A percentile compares a stretch with the other conserved stretches of the same genome.
phyloP scores from a whole-genome alignment of 2,797 vertebrate genomes.

The Discoglossus pictus region DNA sequence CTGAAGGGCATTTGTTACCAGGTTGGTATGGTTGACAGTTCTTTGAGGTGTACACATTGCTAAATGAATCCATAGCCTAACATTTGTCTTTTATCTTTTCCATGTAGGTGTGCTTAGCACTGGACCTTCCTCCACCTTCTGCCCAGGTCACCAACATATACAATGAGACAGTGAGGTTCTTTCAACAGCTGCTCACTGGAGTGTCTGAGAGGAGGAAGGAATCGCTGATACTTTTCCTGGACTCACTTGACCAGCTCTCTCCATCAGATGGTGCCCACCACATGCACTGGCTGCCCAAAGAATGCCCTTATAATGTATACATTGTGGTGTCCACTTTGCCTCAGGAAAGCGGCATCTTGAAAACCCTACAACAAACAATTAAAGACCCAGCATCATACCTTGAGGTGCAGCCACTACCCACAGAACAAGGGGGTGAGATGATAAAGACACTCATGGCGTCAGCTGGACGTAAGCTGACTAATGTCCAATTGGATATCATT shows the following conservation, averaged over 20 bases:
- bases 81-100: too few relatives aligned
- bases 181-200: conserved; percentile 65
- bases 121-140: conserved; percentile 63
- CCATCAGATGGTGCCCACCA: conserved; percentile 52
- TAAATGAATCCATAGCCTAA: too few relatives aligned
- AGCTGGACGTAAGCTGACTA: conserved; percentile 56
- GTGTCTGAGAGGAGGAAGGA: conserved; percentile 64
- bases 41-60: too few relatives aligned
- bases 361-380: conserved; percentile 52
- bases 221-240: conserved; percentile 74
- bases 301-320: conserved; percentile 72
- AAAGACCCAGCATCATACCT: conserved; percentile 59
- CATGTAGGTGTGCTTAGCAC: conserved; percentile 58
- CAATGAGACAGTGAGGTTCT: conserved; percentile 66
- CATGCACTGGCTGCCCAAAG: conserved; percentile 72
- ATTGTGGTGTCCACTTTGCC: conserved; percentile 69
- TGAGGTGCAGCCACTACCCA: conserved; percentile 65
- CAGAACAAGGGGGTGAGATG: conserved; percentile 65
- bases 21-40: conserved; percentile 53
- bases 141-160: conserved; percentile 58
- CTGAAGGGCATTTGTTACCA: conserved; percentile 74
- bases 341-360: conserved; percentile 55
- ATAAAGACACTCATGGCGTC: conserved; percentile 63
- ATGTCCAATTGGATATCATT: conserved; percentile 61
- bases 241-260: conserved; percentile 72